phyloP scores from a whole-genome alignment of 2,888 invertebrate genomes.

The Patella ulyssiponensis region DNA sequence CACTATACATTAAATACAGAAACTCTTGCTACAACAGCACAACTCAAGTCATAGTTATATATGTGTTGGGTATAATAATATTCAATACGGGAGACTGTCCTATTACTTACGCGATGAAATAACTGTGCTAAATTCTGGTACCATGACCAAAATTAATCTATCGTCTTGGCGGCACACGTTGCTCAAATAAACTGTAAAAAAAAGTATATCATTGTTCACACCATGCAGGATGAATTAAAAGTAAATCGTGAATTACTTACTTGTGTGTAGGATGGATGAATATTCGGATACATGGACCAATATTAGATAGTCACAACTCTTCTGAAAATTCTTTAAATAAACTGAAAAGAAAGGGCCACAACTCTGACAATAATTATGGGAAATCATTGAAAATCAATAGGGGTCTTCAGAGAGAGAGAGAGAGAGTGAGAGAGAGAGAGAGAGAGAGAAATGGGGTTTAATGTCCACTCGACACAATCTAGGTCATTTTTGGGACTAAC shows the following conservation, averaged over 20 bases:
- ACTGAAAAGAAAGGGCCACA: slow-evolving; percentile 32
- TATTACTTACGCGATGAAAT: slow-evolving; percentile 45
- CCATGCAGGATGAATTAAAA: not conserved
- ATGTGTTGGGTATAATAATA: too few species aligned
- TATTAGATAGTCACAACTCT: slow-evolving; percentile 35
- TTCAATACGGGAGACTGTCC: too few species aligned
- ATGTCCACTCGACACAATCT: too few species aligned
- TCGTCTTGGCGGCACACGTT: slow-evolving; percentile 35
- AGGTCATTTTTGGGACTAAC: too few species aligned
- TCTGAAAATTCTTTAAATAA: slow-evolving; percentile 35
- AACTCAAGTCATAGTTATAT: too few species aligned
- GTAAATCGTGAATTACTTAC: slow-evolving; percentile 31
- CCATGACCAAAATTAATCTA: slow-evolving; percentile 41
- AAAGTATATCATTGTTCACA: not conserved
- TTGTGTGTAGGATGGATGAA: slow-evolving; percentile 42
- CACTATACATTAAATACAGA: too few species aligned
- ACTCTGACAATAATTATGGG: too few species aligned
- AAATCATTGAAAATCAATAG: too few species aligned
- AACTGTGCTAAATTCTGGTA: slow-evolving; percentile 44
- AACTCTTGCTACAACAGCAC: too few species aligned
- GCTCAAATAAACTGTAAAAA: slow-evolving; percentile 39
- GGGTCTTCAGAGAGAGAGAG: too few species aligned
- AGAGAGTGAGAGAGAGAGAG: too few species aligned
- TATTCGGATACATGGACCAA: slow-evolving; percentile 48
- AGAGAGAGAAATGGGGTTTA: too few species aligned